Base-by-base conservation (phyloP, 1,140 invertebrate genomes). In the Leptoteleia sp. region DNA sequence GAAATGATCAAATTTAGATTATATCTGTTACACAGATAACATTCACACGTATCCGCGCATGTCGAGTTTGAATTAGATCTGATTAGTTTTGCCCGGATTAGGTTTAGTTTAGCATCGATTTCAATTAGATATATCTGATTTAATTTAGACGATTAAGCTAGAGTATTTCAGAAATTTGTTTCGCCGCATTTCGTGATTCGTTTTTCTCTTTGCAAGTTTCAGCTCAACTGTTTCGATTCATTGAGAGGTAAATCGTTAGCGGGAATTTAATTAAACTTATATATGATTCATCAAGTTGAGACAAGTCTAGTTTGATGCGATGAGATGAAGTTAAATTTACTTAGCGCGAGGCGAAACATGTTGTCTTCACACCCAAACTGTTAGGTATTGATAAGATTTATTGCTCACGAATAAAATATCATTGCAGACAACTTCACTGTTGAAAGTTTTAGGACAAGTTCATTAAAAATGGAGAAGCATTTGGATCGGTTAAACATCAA, bases 61-160 rank as follows among this genome's bases (percentile, higher is more conserved):
- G 43, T 33, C 37, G 35, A 25, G 38, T 33, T 54, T 9, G 33
- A 47, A 64, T 40, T 47, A 42, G 15, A 50, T 40, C 50, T 57
- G 42, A 64, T 73, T 55, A 73, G 50, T 47, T 64, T 35, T 31
- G 31, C 64, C 7, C 8, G 40, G 59, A 73, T 57, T 55, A 64
- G 57, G 37, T 40, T 54, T 38, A 40, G 45, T 52, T 43, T 43
- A 33, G 47, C 37, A 48, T 61, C 61, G 55, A 52, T 52, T 57
- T 43, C 35, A 43, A 64, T 73, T 57, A 72, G 35, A 62, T 17
- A 16, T 27, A 47, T 19, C 52, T n/a, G 55, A 1, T 42, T 71
- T 47, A 37, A 62, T 61, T 35, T 47, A 25, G 40, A 40, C 11
- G 35, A 45, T 35, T 5, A 27, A 13, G 8, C 16, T n/a, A 40